phyloP scores from a whole-genome alignment of 1,140 invertebrate species.

The Cyrtorhinus lividipennis region DNA sequence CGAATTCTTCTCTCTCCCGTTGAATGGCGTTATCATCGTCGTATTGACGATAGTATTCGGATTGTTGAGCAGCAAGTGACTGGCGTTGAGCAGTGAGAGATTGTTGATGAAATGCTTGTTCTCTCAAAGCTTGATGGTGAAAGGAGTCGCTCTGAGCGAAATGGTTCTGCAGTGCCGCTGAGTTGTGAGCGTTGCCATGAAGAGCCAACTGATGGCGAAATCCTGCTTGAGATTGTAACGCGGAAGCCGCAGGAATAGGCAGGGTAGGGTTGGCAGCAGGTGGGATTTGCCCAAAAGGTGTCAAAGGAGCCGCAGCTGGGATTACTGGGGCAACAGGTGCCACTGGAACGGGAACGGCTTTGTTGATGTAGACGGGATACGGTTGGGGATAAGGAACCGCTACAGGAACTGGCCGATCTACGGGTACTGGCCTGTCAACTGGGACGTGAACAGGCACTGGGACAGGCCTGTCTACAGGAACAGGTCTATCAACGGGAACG shows the following conservation, averaged over 20 bases:
- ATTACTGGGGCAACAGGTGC: neutral
- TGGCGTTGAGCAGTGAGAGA: neutral
- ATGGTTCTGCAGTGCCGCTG: neutral
- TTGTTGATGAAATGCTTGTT: neutral
- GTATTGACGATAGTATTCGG: neutral
- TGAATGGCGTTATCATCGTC: neutral
- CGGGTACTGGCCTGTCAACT: neutral
- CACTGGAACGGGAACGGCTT: neutral
- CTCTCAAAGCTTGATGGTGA: neutral
- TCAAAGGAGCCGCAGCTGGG: neutral
- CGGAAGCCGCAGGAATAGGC: neutral
- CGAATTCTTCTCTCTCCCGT: neutral
- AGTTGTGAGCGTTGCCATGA: neutral
- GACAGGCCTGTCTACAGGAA: neutral
- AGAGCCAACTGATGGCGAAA: neutral
- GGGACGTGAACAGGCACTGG: slow-evolving; percentile 1
- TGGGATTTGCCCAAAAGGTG: neutral
- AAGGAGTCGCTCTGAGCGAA: neutral
- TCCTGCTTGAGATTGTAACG: neutral
- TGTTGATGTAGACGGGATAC: neutral
- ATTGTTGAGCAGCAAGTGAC: neutral
- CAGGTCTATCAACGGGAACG: neutral
- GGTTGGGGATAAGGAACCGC: neutral
- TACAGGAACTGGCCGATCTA: neutral
- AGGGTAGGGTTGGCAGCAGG: neutral